These are phyloP conservation scores for Graptemys geographica DNA, from an alignment of 2,797 vertebrate genomes.

Conservation along the genomic window DNA sequence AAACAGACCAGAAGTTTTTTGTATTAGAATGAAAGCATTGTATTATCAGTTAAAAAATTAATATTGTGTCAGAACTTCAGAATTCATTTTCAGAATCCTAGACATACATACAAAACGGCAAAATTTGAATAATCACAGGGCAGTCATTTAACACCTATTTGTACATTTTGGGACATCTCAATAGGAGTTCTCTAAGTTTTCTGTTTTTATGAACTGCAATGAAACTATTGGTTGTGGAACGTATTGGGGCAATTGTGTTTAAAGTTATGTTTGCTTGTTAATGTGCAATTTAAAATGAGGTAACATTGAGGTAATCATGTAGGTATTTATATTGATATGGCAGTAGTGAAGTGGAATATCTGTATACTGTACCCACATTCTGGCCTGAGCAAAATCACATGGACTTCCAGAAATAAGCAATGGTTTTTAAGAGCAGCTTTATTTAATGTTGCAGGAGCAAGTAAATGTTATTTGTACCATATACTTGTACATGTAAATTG, in stretches of 20 bases:
- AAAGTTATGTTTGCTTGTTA: constrained; percentile 60
- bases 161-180: constrained; percentile 58
- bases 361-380: constrained; percentile 59
- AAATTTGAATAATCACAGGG: constrained; percentile 15
- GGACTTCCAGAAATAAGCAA: constrained; percentile 73
- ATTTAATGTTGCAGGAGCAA: constrained; percentile 77
- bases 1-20: background rate
- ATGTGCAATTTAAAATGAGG: constrained; percentile 36
- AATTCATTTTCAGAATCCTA: constrained; percentile 38
- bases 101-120: constrained; percentile 26
- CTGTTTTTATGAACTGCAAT: constrained; percentile 44
- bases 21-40: constrained; percentile 22
- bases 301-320: constrained; percentile 38
- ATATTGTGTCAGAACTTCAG: constrained; percentile 1
- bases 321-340: constrained; percentile 56
- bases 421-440: constrained; percentile 77
- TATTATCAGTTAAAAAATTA: constrained; percentile 12
- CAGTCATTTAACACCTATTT: constrained; percentile 8
- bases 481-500: constrained; percentile 77
- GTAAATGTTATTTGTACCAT: constrained; percentile 79
- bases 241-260: constrained; percentile 55
- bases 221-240: constrained; percentile 51
- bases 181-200: constrained; percentile 37
- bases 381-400: constrained; percentile 71
- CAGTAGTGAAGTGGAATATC: constrained; percentile 59